Percentiles rank a stretch among this genome's conserved stretches.
Evolutionary conservation across 2,797 vertebrate genomes (phyloP).

Genomic region (Lindbergichthys nudifrons): DNA sequence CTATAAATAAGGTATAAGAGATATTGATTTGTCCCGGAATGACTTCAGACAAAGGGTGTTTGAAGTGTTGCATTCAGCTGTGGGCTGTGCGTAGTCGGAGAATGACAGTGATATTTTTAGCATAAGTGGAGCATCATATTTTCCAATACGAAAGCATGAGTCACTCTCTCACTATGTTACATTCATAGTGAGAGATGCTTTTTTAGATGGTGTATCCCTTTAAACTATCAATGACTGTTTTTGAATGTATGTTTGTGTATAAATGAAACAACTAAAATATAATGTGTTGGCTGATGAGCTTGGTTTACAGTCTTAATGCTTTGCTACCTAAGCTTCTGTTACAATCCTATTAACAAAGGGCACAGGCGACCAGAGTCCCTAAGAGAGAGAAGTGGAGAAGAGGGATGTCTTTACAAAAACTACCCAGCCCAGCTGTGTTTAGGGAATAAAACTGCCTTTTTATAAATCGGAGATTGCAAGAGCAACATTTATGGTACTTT

Average conservation of each 20-base stretch:
- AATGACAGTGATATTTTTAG: conserved; percentile 23
- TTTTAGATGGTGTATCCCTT: not conserved
- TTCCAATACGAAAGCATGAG: not conserved
- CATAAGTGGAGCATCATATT: not conserved
- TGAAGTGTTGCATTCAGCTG: conserved; percentile 6
- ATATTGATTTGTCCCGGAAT: not conserved
- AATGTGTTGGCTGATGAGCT: not conserved
- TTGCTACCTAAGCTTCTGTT: no score
- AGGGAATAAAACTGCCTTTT: not conserved
- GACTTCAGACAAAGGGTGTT: not conserved
- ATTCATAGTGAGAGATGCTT: not conserved
- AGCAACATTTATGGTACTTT: no score
- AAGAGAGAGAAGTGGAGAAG: not conserved
- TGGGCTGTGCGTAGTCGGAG: conserved; percentile 14
- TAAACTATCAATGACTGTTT: not conserved
- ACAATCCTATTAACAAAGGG: no score
- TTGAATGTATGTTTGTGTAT: not conserved
- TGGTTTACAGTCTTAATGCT: no score
- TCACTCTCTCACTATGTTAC: conserved; percentile 3
- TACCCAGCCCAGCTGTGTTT: not conserved
- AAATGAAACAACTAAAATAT: not conserved
- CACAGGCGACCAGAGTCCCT: not conserved
- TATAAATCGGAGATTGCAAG: no score
- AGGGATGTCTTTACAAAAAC: no score
- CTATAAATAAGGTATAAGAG: not conserved